Percentiles rank a stretch among this genome's conserved stretches.
Evolutionary conservation across 2,113 vertebrate genomes (phyloP).

Genomic region (Dasypus novemcinctus): DNA sequence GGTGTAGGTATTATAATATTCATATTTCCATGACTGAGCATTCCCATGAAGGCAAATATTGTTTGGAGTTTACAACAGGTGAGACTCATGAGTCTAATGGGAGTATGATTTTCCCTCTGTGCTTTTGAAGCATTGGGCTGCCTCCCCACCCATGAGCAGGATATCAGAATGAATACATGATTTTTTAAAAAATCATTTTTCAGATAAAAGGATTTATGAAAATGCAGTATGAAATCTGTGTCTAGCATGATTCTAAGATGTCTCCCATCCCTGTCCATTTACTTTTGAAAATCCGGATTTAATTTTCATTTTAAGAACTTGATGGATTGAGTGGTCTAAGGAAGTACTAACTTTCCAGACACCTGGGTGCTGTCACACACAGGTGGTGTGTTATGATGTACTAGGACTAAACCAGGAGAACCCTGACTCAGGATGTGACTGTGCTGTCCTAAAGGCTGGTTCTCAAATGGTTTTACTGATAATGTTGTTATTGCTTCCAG

Average conservation of each 20-base stretch:
- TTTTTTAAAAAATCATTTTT: background rate
- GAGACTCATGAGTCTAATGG: background rate
- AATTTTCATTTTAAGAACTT: slow-evolving; percentile 31
- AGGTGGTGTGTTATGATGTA: background rate
- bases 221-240: background rate
- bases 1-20: background rate
- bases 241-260: background rate
- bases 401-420: background rate
- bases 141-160: background rate
- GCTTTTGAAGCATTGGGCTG: background rate
- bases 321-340: background rate
- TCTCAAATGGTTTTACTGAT: slow-evolving; percentile 29
- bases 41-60: background rate
- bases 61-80: background rate
- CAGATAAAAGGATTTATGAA: background rate
- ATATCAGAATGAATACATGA: background rate
- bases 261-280: background rate
- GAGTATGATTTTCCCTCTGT: background rate
- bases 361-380: background rate
- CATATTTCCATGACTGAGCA: background rate
- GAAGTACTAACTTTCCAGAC: background rate
- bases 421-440: background rate
- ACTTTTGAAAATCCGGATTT: slow-evolving; percentile 51
- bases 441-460: background rate
- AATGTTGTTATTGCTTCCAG: slow-evolving; percentile 80